Base-by-base conservation (phyloP, 2,113 vertebrate genomes). In the Pseudorhombus dupliciocellatus region DNA sequence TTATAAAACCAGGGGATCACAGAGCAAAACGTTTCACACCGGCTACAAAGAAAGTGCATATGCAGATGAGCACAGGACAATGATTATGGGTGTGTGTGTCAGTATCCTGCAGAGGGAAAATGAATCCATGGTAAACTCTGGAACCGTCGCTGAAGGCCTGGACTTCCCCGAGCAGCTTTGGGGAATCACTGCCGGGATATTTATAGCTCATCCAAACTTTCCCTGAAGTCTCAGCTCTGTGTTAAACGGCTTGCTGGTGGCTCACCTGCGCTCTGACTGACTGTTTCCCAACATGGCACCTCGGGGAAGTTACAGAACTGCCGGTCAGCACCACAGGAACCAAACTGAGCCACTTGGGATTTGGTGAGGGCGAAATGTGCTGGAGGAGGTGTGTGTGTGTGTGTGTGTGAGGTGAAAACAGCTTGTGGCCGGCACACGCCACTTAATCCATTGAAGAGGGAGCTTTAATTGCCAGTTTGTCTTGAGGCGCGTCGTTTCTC, bases 401-500 rank as follows among this genome's bases (percentile, higher is more conserved):
- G 31, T 34, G 31, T 18, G 42, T 44, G 42, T 15, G 40, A n/a
- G n/a, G n/a, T n/a, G n/a, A n/a, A 53, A 54, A 30, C 79, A 83
- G 84, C 42, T 78, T 72, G 76, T 50, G 54, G 31, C 18, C 64
- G 70, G 66, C 87, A 84, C 86, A 68, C 82, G 85, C 72, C 79
- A 64, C 31, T 51, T 71, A 7, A 0, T 44, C n/a, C 51, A 1
- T 22, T 80, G 50, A 52, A 78, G 73, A 63, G 54, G 31, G 31
- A 28, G 37, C 52, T 57, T 46, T 88, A 77, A 85, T 91, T 73
- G 74, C 25, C 53, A 18, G 65, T n/a, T 57, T 74, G 80, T 81
- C 84, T 77, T 44, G 81, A 63, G 82, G 81, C 81, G 88, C 88
- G 87, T 79, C 78, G 58, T 66, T 70, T 80, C 66, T 78, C 53